Conservation (phyloP, 2,888 invertebrate genomes). For the Pachymerium ferrugineum region DNA sequence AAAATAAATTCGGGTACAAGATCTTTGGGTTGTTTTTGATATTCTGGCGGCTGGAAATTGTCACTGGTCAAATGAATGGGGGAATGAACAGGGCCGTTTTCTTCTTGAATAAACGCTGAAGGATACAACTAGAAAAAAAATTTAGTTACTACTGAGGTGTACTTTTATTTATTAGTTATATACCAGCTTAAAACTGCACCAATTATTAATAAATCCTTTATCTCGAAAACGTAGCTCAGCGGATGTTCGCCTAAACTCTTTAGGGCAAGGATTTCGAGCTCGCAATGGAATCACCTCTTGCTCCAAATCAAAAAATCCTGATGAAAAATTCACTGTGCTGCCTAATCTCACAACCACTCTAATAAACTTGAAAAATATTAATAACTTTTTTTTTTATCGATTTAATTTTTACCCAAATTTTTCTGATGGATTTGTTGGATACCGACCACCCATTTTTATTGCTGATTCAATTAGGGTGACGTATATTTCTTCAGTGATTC, state of each 20-base stretch:
- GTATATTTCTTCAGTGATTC: conserved; percentile 67
- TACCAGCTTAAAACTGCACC: conserved; percentile 82
- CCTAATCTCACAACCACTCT: conserved; percentile 77
- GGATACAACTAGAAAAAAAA: neutral
- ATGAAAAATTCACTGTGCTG: conserved; percentile 67
- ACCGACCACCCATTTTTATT: conserved; percentile 72
- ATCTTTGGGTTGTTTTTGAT: neutral
- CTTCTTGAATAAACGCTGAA: neutral
- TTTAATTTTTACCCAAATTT: conserved; percentile 66
- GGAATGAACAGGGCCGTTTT: conserved; percentile 18
- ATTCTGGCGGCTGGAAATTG: conserved; percentile 32
- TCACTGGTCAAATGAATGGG: conserved; percentile 33
- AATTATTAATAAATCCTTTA: conserved; percentile 72
- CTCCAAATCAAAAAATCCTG: conserved; percentile 55
- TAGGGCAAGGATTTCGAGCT: conserved; percentile 69
- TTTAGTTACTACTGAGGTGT: neutral
- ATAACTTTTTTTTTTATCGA: neutral
- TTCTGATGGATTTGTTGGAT: conserved; percentile 74
- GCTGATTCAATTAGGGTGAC: conserved; percentile 80
- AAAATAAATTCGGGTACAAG: conserved; percentile 34
- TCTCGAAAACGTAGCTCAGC: conserved; percentile 76
- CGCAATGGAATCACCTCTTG: conserved; percentile 68
- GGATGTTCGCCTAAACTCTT: conserved; percentile 75
- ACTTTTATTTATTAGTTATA: conserved; percentile 35
- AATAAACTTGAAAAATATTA: conserved; percentile 37